phyloP scores from a whole-genome alignment of 2,797 vertebrate genomes.

The Pangasius larnaudii region DNA sequence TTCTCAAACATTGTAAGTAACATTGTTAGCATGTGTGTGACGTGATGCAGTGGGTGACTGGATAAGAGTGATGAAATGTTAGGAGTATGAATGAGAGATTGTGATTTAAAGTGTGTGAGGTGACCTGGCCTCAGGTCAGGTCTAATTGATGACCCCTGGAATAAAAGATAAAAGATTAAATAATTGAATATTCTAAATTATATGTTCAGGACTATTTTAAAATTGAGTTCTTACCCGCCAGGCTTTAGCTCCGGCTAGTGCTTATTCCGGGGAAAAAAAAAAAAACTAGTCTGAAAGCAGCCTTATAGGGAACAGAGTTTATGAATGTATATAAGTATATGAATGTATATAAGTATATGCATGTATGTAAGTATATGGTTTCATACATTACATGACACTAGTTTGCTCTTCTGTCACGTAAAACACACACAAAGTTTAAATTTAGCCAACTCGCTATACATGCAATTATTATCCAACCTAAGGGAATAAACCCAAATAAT shows the following conservation, averaged over 20 bases:
- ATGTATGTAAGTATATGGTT: neutral
- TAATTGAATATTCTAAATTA: slow-evolving; percentile 5
- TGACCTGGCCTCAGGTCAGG: slow-evolving; percentile 11
- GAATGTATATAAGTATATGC: no score
- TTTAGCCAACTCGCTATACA: neutral
- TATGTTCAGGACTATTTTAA: slow-evolving; percentile 21
- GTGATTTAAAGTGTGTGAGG: neutral
- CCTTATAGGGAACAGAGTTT: neutral
- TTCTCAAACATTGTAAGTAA: neutral
- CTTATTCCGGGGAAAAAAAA: neutral
- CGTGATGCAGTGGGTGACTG: neutral
- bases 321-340: no score
- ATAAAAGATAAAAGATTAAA: slow-evolving; percentile 11
- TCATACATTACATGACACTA: neutral
- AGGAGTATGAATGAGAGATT: neutral
- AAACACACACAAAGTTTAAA: neutral
- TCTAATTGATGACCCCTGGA: slow-evolving; percentile 11
- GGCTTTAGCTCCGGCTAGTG: neutral
- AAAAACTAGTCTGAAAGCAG: neutral
- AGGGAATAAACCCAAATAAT: neutral
- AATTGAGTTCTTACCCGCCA: neutral
- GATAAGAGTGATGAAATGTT: neutral
- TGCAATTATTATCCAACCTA: neutral
- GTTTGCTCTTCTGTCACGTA: neutral
- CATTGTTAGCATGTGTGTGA: neutral